A percentile compares a stretch with the other conserved stretches of the same genome.
phyloP scores from a whole-genome alignment of 2,797 vertebrate genomes.

The Falco cherrug region DNA sequence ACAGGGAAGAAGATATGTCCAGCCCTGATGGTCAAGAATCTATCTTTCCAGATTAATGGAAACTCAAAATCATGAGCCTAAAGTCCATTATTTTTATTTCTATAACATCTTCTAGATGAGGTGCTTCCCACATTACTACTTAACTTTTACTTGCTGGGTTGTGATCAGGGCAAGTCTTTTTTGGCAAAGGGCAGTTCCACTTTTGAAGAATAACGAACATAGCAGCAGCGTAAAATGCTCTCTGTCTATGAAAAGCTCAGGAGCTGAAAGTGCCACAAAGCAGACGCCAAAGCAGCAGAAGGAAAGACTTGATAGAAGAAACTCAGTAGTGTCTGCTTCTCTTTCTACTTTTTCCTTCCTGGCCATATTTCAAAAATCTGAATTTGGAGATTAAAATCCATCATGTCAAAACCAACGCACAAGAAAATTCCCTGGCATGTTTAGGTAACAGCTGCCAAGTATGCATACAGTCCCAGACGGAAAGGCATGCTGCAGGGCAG shows the following conservation, averaged over 20 bases:
- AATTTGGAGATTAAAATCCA: not conserved
- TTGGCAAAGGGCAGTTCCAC: not conserved
- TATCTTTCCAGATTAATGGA: not conserved
- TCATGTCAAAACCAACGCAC: not conserved
- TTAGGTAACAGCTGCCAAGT: not conserved
- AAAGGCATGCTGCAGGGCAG: not conserved
- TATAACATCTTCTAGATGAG: not conserved
- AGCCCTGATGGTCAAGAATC: not conserved
- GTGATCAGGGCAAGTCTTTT: not conserved
- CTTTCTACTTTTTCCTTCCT: not conserved
- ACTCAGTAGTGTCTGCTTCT: not conserved
- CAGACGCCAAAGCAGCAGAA: not conserved
- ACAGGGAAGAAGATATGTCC: not conserved
- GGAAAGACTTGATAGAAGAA: not conserved
- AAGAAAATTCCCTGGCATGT: not conserved
- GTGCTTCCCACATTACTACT: not conserved
- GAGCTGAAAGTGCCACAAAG: not conserved
- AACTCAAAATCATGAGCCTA: not conserved
- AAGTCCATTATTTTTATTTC: not conserved
- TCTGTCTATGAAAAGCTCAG: not conserved
- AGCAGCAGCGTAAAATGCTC: not conserved
- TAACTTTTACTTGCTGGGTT: not conserved
- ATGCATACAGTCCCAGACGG: not conserved
- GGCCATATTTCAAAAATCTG: not conserved
- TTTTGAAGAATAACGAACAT: not conserved